These are phyloP conservation scores for Rhynchonema sp. DNA, from an alignment of 2,888 invertebrate species.

Conservation along the genomic window DNA sequence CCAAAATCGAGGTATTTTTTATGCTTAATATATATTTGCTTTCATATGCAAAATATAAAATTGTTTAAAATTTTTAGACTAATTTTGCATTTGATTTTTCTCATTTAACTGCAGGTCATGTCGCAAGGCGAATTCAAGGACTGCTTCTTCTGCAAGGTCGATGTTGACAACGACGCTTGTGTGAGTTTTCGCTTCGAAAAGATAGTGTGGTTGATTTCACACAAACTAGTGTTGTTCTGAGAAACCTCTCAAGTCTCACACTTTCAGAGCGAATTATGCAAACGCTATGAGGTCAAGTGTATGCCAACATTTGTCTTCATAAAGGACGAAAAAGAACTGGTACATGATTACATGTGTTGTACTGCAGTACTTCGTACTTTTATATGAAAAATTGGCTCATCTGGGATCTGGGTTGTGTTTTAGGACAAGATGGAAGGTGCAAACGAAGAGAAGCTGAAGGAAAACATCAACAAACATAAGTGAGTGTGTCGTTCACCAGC, in stretches of 20 bases:
- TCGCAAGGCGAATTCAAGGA: conserved; percentile 2
- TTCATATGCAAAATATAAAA: too few relatives aligned
- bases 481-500: too few relatives aligned
- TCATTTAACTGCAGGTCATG: conserved; percentile 1
- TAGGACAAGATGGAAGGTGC: background rate
- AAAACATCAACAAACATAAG: background rate
- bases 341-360: too few relatives aligned
- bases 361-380: too few relatives aligned
- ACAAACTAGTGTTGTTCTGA: background rate
- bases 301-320: conserved; percentile 7
- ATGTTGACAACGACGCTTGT: conserved; percentile 6
- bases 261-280: background rate
- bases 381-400: too few relatives aligned
- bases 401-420: background rate
- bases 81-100: background rate
- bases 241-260: background rate
- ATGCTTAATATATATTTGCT: background rate
- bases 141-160: conserved; percentile 3
- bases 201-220: too few relatives aligned
- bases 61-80: background rate
- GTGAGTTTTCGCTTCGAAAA: conserved; percentile 1
- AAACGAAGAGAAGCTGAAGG: background rate
- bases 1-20: conserved; percentile 16
- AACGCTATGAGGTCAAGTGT: background rate
- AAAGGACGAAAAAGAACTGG: background rate